A percentile compares a stretch with the other conserved stretches of the same genome.
phyloP scores from a whole-genome alignment of 2,113 vertebrate species.

The Ariopsis seemanni region DNA sequence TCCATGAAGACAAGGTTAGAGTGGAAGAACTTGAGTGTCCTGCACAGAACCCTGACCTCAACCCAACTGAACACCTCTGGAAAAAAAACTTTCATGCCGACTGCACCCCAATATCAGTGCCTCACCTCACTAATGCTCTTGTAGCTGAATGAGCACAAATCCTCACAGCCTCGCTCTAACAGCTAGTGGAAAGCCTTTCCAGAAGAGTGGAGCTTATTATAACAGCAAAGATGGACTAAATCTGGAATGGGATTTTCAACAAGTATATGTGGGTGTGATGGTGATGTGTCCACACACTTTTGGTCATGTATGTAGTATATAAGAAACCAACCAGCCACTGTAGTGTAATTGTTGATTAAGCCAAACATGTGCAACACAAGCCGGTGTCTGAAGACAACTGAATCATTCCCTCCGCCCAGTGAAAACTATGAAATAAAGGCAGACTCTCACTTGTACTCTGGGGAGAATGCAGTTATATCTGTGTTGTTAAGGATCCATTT shows the following conservation, averaged over 20 bases:
- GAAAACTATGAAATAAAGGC: conserved; percentile 7
- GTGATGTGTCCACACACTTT: neutral
- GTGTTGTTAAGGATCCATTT: conserved; percentile 83
- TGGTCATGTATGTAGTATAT: neutral
- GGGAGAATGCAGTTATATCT: conserved; percentile 84
- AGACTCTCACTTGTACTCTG: conserved; percentile 84
- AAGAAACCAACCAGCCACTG: neutral
- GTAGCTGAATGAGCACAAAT: neutral
- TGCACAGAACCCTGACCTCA: neutral
- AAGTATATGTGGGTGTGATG: too few relatives aligned
- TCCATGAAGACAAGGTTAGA: neutral
- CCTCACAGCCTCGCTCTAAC: neutral
- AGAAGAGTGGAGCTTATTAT: neutral
- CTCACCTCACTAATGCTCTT: neutral
- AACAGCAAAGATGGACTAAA: neutral
- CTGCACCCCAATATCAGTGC: neutral
- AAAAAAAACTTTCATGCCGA: neutral
- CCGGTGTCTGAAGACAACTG: neutral
- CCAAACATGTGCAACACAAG: neutral
- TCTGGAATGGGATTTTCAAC: too few relatives aligned
- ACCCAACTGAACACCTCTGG: neutral
- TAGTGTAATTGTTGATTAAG: neutral
- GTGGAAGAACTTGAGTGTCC: neutral
- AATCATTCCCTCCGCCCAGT: neutral
- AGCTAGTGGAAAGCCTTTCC: neutral